Conservation (phyloP, 2,888 invertebrate genomes). For the Brachypalpus laphriformis region DNA sequence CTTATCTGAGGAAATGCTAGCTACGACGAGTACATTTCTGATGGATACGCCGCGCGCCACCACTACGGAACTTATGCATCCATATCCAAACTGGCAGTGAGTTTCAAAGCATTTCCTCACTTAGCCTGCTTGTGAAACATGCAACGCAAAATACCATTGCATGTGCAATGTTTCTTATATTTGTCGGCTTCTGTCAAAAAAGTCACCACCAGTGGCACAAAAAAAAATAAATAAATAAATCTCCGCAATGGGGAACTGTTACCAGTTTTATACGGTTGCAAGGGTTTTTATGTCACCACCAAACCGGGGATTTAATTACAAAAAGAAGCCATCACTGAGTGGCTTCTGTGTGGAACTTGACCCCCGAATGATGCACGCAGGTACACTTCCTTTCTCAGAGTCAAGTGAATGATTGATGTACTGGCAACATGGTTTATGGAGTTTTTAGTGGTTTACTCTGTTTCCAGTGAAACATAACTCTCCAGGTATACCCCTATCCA, state of each 20-base stretch:
- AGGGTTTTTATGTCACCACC: constrained; percentile 8
- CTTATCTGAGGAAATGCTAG: constrained; percentile 57
- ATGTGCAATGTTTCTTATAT: not conserved
- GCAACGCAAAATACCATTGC: constrained; percentile 32
- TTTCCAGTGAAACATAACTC: constrained; percentile 38
- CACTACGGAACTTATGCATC: constrained; percentile 51
- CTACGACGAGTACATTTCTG: too few relatives aligned
- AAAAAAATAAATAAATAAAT: not conserved
- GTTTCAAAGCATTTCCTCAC: constrained; percentile 49
- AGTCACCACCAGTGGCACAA: not conserved
- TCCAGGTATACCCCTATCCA: too few relatives aligned
- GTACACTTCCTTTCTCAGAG: constrained; percentile 13
- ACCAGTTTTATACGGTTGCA: not conserved
- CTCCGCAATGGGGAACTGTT: not conserved
- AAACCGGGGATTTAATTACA: constrained; percentile 12
- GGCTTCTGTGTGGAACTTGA: constrained; percentile 20
- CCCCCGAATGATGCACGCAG: not conserved
- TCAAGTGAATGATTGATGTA: constrained; percentile 36
- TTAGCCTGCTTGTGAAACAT: constrained; percentile 64
- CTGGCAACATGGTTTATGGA: constrained; percentile 3
- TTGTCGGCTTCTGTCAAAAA: constrained; percentile 17
- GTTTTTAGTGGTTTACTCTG: constrained; percentile 38
- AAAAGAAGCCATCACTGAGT: not conserved
- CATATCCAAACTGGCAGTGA: constrained; percentile 53
- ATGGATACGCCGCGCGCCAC: constrained; percentile 16